Conservation (phyloP, 2,797 vertebrate species). For the Zalophus californianus region DNA sequence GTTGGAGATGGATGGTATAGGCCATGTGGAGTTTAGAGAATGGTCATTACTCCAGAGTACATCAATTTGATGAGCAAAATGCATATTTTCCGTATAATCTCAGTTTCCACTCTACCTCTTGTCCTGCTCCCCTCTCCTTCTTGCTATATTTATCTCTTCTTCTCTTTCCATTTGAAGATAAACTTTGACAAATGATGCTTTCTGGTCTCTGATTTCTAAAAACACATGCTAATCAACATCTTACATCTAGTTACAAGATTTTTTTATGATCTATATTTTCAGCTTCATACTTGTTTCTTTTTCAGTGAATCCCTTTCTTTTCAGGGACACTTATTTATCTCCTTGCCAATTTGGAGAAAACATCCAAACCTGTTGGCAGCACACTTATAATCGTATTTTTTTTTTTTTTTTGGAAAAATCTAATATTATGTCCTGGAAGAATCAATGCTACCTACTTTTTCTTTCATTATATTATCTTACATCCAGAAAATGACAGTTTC, state of each 20-base stretch:
- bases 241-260: background rate
- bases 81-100: background rate
- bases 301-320: background rate
- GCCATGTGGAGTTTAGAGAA: background rate
- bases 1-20: background rate
- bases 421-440: background rate
- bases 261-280: background rate
- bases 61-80: background rate
- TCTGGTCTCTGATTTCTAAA: background rate
- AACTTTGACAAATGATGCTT: background rate
- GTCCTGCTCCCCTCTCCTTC: background rate
- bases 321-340: background rate
- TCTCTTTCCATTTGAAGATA: background rate
- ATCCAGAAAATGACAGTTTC: constrained; percentile 3
- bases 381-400: background rate
- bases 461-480: background rate
- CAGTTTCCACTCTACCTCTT: background rate
- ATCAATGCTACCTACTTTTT: background rate
- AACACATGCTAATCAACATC: background rate
- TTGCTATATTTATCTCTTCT: background rate
- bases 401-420: constrained; percentile 13
- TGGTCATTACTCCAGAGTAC: background rate
- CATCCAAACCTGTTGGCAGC: background rate
- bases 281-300: constrained; percentile 24
- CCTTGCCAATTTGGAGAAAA: background rate